phyloP scores from a whole-genome alignment of 2,797 vertebrate species.

The Danio choprae region DNA sequence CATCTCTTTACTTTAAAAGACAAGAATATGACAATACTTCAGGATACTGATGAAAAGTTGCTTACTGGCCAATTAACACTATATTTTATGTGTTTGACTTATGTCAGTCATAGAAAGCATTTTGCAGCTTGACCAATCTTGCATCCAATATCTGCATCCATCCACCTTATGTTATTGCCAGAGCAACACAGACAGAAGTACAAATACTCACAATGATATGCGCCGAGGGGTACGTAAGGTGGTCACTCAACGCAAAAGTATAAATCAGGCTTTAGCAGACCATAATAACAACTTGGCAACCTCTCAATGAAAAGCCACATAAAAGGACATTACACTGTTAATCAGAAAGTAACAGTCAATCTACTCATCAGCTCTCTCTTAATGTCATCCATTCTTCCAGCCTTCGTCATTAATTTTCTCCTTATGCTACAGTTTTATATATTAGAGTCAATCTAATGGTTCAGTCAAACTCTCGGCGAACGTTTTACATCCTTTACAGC shows the following conservation, averaged over 20 bases:
- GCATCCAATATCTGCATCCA: background rate
- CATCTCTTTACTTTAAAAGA: constrained; percentile 3
- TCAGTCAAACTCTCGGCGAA: constrained; percentile 32
- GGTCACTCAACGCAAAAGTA: too few relatives aligned
- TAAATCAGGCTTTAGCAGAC: too few relatives aligned
- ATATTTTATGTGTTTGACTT: constrained; percentile 13
- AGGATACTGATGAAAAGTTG: background rate
- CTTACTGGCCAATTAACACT: background rate
- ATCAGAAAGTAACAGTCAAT: constrained; percentile 23
- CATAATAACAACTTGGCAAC: background rate
- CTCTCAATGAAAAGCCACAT: background rate
- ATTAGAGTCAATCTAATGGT: constrained; percentile 22
- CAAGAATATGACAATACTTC: constrained; percentile 4
- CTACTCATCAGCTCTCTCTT: constrained; percentile 2
- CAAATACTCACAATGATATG: too few relatives aligned
- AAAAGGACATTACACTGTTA: constrained; percentile 23
- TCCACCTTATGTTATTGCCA: background rate
- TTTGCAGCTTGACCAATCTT: background rate
- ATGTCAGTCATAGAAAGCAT: background rate
- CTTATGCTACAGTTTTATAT: constrained; percentile 7
- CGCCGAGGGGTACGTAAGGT: too few relatives aligned
- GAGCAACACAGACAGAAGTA: too few relatives aligned
- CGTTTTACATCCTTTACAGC: constrained; percentile 18
- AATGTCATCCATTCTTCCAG: background rate
- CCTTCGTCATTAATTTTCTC: constrained; percentile 6